Percentiles rank a stretch among this genome's conserved stretches.
These are phyloP conservation scores for Dioctria rufipes DNA, from an alignment of 2,888 invertebrate genomes.

Conservation along the genomic window DNA sequence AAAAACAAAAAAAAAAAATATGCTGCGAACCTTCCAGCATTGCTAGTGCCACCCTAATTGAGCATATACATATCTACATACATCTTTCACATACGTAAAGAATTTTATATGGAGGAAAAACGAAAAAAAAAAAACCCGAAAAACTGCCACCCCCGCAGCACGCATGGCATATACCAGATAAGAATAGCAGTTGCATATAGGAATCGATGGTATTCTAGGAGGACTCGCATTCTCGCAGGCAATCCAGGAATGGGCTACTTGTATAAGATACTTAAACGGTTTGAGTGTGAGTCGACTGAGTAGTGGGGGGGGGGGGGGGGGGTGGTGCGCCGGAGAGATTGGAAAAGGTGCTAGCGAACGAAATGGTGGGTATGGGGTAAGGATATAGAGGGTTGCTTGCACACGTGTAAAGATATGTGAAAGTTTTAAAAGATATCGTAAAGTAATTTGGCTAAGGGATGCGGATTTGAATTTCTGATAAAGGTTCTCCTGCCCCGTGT, in stretches of 20 bases:
- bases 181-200: conserved; percentile 43
- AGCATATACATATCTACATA: conserved; percentile 10
- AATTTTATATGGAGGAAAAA: not conserved
- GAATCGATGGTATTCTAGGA: not conserved
- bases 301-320: not conserved
- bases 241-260: not conserved
- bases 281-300: not conserved
- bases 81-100: not conserved
- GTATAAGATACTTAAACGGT: not conserved
- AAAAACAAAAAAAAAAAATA: not conserved
- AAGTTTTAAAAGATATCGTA: conserved; percentile 58
- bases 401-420: conserved; percentile 56
- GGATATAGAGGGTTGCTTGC: not conserved
- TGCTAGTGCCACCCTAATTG: not conserved
- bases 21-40: conserved; percentile 9
- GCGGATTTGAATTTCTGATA: conserved; percentile 54
- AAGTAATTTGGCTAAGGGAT: conserved; percentile 57
- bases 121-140: not conserved
- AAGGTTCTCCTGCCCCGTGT: not conserved
- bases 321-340: not conserved
- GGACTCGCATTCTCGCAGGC: conserved; percentile 1
- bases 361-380: not conserved
- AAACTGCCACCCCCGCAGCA: conserved; percentile 41
- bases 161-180: conserved; percentile 29
- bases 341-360: conserved; percentile 14